These are phyloP conservation scores for Lanistes nyassanus DNA, from an alignment of 1,140 invertebrate species.

Conservation along the genomic window DNA sequence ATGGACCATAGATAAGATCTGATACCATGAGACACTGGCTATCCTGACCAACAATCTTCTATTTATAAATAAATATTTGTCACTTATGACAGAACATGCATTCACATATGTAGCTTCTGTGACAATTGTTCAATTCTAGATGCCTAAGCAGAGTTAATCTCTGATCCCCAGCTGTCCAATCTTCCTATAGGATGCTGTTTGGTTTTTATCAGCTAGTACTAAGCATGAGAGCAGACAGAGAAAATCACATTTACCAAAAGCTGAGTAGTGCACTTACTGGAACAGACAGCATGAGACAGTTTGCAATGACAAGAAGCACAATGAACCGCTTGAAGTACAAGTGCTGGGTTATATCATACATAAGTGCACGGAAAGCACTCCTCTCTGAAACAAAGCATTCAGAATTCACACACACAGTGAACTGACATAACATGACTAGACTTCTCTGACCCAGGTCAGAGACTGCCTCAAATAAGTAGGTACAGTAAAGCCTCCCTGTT, in stretches of 20 bases:
- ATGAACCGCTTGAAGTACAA: constrained; percentile 95
- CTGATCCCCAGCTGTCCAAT: background rate
- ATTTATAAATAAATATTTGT: too few species aligned
- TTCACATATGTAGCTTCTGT: background rate
- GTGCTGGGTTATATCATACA: constrained; percentile 98
- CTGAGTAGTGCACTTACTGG: constrained; percentile 76
- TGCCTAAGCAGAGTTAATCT: background rate
- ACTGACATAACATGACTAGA: too few species aligned
- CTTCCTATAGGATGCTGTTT: too few species aligned
- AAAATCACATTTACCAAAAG: background rate
- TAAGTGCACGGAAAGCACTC: constrained; percentile 84
- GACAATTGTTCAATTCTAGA: background rate
- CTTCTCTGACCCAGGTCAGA: too few species aligned
- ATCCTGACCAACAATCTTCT: too few species aligned
- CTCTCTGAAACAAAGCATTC: constrained; percentile 45
- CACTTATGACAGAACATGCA: too few species aligned
- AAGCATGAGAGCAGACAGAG: background rate
- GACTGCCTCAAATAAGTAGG: too few species aligned
- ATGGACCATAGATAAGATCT: too few species aligned
- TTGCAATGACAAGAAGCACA: constrained; percentile 90
- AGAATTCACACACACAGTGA: background rate
- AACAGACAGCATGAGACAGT: constrained; percentile 90
- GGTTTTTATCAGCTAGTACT: too few species aligned
- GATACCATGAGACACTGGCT: too few species aligned
- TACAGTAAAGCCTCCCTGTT: too few species aligned